Percentiles rank a stretch among this genome's conserved stretches.
These are phyloP conservation scores for Glyphotaelius pellucidus DNA, from an alignment of 2,888 invertebrate species.

Conservation along the genomic window DNA sequence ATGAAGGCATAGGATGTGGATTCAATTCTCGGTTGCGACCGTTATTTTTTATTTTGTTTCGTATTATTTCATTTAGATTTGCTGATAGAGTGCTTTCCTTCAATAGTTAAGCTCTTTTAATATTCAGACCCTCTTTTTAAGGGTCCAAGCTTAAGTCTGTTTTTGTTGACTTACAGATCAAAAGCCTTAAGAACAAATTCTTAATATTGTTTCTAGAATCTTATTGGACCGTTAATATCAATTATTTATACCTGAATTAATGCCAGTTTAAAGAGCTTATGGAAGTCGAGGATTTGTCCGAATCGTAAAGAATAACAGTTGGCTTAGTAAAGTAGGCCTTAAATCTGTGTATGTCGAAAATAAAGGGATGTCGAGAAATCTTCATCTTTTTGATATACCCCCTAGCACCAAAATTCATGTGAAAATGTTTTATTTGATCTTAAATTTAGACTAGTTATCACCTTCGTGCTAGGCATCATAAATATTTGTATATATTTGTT, in stretches of 20 bases:
- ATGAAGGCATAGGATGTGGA: background rate
- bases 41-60: too few species aligned
- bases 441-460: too few species aligned
- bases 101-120: background rate
- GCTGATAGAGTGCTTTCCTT: too few species aligned
- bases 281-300: background rate
- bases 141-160: background rate
- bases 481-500: too few species aligned
- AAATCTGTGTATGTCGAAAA: background rate
- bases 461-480: too few species aligned
- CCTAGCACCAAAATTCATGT: too few species aligned
- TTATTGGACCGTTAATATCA: slow-evolving; percentile 24
- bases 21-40: too few species aligned
- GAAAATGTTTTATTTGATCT: too few species aligned
- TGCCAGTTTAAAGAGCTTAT: background rate
- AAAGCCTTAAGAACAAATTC: background rate
- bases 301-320: background rate
- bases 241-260: slow-evolving; percentile 15
- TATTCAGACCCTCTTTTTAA: background rate
- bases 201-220: background rate
- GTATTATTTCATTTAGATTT: too few species aligned
- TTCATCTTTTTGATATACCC: background rate
- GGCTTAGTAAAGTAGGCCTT: background rate
- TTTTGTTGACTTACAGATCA: background rate
- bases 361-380: background rate